Conservation (phyloP, 2,113 vertebrate genomes). For the Malurus alboscapulatus region DNA sequence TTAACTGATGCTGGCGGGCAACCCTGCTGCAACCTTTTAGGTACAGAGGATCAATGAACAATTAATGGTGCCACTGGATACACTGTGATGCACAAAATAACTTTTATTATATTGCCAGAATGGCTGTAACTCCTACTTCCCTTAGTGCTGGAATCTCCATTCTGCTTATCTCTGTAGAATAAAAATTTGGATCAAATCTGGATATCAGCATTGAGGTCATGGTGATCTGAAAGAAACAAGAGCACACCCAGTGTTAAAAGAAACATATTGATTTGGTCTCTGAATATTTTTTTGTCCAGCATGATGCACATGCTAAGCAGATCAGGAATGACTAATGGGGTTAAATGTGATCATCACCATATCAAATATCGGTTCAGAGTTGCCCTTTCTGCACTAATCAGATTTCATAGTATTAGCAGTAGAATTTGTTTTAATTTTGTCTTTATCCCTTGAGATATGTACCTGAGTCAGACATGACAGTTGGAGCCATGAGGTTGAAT, state of each 20-base stretch:
- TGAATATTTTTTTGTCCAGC: constrained; percentile 5
- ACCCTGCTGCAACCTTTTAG: not conserved
- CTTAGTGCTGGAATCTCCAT: not conserved
- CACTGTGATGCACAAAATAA: not conserved
- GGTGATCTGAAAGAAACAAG: not conserved
- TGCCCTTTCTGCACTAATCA: constrained; percentile 16
- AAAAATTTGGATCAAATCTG: not conserved
- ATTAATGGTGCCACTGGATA: not conserved
- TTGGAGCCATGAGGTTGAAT: not conserved
- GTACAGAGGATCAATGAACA: not conserved
- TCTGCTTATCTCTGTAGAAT: not conserved
- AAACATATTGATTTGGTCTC: not conserved
- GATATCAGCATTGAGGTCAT: not conserved
- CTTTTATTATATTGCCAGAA: not conserved
- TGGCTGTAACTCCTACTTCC: not conserved
- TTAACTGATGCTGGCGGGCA: not conserved
- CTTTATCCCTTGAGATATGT: not conserved
- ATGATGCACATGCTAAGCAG: constrained; percentile 25
- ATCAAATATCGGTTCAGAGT: not conserved
- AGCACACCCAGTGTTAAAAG: not conserved
- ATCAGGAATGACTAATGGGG: constrained; percentile 11
- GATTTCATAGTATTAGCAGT: not conserved
- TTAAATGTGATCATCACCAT: constrained; percentile 28
- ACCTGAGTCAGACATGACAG: not conserved
- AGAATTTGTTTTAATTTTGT: constrained; percentile 33